A percentile compares a stretch with the other conserved stretches of the same genome.
Evolutionary conservation across 2,797 vertebrate genomes (phyloP).

Genomic region (Galago senegalensis): DNA sequence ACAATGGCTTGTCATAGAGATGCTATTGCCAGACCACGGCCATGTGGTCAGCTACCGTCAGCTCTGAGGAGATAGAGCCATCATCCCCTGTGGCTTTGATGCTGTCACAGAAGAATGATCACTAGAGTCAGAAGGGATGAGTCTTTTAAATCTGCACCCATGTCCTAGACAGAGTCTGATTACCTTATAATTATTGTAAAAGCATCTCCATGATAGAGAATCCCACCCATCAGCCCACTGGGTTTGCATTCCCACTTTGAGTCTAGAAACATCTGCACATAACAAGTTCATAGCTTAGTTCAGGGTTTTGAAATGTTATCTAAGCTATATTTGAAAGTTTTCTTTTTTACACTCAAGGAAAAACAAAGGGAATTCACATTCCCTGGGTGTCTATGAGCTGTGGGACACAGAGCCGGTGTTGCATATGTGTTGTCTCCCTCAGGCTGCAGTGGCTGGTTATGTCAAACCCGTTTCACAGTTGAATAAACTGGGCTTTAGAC

Average conservation of each 20-base stretch:
- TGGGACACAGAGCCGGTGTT: neutral
- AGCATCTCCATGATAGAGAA: neutral
- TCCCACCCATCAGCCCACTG: neutral
- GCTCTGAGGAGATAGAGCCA: neutral
- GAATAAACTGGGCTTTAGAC: conserved; percentile 25
- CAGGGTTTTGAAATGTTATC: neutral
- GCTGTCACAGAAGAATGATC: neutral
- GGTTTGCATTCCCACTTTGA: neutral
- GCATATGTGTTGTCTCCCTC: neutral
- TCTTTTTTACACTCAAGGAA: neutral
- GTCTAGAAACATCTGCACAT: neutral
- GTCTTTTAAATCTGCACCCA: neutral
- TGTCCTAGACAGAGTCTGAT: neutral
- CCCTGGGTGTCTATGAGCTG: neutral
- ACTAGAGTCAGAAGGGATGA: too few species aligned
- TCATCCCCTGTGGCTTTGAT: neutral
- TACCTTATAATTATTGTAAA: neutral
- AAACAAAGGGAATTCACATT: neutral
- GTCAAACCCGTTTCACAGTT: conserved; percentile 5
- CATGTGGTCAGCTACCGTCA: neutral
- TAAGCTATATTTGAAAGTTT: neutral
- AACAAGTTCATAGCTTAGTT: neutral
- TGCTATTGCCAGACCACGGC: neutral
- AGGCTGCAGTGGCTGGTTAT: neutral
- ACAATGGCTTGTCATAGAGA: neutral